phyloP scores from a whole-genome alignment of 1,140 invertebrate genomes.

The Littorina saxatilis region DNA sequence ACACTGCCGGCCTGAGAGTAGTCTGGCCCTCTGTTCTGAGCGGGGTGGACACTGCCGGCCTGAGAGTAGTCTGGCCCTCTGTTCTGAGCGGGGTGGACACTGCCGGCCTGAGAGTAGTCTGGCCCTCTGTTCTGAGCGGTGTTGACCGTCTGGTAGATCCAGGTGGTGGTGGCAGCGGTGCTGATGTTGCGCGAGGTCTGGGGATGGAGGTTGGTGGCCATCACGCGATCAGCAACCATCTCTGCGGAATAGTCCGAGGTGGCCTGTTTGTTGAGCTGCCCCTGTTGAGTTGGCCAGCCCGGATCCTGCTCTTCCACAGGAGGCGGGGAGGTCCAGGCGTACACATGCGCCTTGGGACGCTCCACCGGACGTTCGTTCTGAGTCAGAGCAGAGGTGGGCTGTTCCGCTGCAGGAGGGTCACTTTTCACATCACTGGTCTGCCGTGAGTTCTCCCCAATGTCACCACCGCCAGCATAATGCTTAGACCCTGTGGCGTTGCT shows the following conservation, averaged over 20 bases:
- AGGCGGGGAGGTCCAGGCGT: conserved; percentile 51
- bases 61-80: no score
- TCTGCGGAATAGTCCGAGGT: neutral
- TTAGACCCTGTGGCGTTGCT: neutral
- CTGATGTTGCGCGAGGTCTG: conserved; percentile 43
- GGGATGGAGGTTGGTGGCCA: conserved; percentile 47
- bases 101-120: conserved; percentile 1
- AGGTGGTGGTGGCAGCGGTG: conserved; percentile 51
- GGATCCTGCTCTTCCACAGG: conserved; percentile 36
- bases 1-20: no score
- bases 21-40: no score
- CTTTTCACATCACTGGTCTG: neutral
- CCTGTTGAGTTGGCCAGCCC: neutral
- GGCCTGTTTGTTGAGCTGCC: neutral
- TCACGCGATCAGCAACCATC: conserved; percentile 39
- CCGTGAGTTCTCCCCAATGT: neutral
- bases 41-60: no score
- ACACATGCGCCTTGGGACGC: conserved; percentile 48
- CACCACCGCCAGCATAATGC: neutral
- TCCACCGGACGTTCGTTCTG: neutral
- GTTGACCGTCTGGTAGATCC: conserved; percentile 35
- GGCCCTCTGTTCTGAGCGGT: conserved; percentile 36
- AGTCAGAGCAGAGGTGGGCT: neutral
- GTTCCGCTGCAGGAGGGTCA: neutral
- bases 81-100: no score